Percentiles rank a stretch among this genome's conserved stretches.
Conservation (phyloP, 2,113 vertebrate species). For the Ia io region DNA sequence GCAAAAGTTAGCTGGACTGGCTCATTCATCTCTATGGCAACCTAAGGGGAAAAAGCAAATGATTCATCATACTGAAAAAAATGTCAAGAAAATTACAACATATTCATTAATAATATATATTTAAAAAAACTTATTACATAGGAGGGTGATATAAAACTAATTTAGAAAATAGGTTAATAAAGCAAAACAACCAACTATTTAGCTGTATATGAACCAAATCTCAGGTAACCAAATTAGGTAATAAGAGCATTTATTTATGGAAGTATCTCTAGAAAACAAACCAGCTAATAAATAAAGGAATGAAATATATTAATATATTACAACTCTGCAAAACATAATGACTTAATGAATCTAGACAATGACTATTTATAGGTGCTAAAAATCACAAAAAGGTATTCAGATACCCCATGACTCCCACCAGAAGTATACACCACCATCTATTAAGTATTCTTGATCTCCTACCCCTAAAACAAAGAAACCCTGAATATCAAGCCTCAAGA, state of each 20-base stretch:
- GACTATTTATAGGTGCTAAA: background rate
- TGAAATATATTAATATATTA: background rate
- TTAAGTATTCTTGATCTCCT: background rate
- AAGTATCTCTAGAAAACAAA: background rate
- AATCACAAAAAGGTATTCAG: background rate
- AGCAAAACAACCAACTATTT: background rate
- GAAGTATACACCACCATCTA: background rate
- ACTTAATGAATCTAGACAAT: background rate
- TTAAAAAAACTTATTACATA: background rate
- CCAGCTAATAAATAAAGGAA: background rate
- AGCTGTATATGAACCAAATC: background rate
- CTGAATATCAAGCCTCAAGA: background rate
- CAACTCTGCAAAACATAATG: background rate
- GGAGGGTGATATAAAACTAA: background rate
- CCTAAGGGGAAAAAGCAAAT: slow-evolving; percentile 79
- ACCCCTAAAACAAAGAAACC: background rate
- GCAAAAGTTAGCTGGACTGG: slow-evolving; percentile 96
- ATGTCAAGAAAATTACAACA: background rate
- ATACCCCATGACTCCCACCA: background rate
- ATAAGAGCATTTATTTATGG: background rate
- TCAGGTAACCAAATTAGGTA: background rate
- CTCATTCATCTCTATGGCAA: slow-evolving; percentile 98
- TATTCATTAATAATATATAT: background rate
- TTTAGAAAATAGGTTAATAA: background rate
- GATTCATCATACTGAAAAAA: background rate